A percentile compares a stretch with the other conserved stretches of the same genome.
Conservation (phyloP, 1,140 invertebrate species). For the Homarus americanus region DNA sequence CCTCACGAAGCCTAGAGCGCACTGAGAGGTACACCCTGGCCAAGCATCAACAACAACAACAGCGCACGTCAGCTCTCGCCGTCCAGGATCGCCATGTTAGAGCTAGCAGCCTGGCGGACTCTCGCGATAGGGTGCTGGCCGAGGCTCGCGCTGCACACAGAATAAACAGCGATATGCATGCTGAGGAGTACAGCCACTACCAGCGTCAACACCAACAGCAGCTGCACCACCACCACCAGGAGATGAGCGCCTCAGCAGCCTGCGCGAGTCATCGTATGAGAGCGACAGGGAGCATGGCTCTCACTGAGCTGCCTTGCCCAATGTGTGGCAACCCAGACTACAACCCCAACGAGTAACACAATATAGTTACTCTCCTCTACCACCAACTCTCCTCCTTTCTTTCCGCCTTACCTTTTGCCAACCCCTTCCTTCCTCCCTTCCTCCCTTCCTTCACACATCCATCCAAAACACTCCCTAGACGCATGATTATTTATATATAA, state of each 20-base stretch:
- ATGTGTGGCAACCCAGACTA: slow-evolving; percentile 56
- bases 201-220: neutral
- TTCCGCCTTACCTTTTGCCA: too few species aligned
- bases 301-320: slow-evolving; percentile 8
- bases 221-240: neutral
- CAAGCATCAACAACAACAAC: too few species aligned
- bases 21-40: neutral
- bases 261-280: neutral
- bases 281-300: neutral
- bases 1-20: slow-evolving; percentile 3
- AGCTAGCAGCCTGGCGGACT: neutral
- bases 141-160: slow-evolving; percentile 35
- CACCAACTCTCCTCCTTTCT: too few species aligned
- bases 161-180: neutral
- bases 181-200: neutral
- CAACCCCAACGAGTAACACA: slow-evolving; percentile 8
- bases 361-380: neutral
- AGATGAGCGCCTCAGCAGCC: neutral
- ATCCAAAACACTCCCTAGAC: neutral
- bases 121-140: slow-evolving; percentile 20
- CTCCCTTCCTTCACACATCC: neutral
- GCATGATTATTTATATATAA: neutral
- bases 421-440: neutral
- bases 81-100: neutral
- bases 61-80: neutral